Evolutionary conservation across 2,797 vertebrate species (phyloP), one percentile per base, ranked within the genome.

Genomic region (Tamandua tetradactyla): DNA sequence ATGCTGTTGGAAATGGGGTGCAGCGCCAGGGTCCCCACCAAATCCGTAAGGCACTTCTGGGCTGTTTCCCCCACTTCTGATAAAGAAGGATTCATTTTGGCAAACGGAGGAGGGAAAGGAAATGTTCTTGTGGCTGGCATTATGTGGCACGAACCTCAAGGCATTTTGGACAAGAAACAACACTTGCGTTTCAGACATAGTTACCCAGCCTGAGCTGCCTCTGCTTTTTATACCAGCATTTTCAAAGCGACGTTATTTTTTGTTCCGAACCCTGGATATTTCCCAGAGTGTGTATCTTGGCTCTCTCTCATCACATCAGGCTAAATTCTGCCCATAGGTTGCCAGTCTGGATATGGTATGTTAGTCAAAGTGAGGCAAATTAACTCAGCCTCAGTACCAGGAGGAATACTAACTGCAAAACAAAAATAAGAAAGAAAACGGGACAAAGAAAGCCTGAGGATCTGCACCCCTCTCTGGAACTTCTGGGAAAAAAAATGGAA

Each of bases 151-250:
- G 7, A 91, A 90, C 55, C 95, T 94, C 35, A 68, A 89, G 42
- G 57, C 91, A 88, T 94, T 95, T 94, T 62, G 74, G 49, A 71
- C 80, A n/a, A 96, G 94, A 91, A 95, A 30, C 30, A 90, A 78
- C 92, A 37, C 93, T 87, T 89, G 68, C 3, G 0, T 95, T 97
- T 97, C 78, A 95, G 78, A 79, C 66, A 42, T 5, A 61, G 71
- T 91, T 94, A 71, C 82, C 89, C 80, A 0, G 17, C 47, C 55
- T 20, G 3, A 66, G 92, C 76, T 55, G 35, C 64, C 85, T 40
- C 30, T 15, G 0, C 76, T 91, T 95, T 92, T 96, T 44, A 40
- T 62, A 93, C 62, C 61, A 2, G 10, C 32, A 61, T 88, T 68
- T 89, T 89, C 75, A 40, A 20, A 59, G 64, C 12, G 4, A 0